Conservation (phyloP, 2,113 vertebrate genomes). For the Leptocoma aspasia region DNA sequence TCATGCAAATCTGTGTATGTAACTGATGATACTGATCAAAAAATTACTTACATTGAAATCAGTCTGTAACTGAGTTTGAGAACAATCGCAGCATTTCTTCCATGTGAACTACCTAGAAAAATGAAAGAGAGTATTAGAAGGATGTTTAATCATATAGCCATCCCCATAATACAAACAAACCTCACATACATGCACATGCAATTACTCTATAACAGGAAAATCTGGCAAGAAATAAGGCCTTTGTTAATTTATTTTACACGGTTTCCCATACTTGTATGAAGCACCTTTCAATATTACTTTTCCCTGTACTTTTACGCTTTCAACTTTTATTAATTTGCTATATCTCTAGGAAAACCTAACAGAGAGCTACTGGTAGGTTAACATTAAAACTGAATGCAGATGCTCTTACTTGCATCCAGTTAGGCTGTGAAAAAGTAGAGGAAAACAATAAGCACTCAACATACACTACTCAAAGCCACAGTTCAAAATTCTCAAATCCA, state of each 20-base stretch:
- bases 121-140: neutral
- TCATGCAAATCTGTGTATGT: neutral
- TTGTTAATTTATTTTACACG: neutral
- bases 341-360: neutral
- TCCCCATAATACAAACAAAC: neutral
- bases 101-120: neutral
- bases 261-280: neutral
- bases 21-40: neutral
- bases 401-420: neutral
- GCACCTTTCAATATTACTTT: neutral
- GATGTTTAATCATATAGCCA: neutral
- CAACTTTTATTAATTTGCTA: neutral
- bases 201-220: neutral
- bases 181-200: neutral
- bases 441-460: neutral
- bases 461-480: neutral
- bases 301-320: neutral
- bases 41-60: constrained; percentile 8
- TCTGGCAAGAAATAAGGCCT: neutral
- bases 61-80: neutral
- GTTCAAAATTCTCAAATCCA: neutral
- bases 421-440: neutral
- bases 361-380: neutral
- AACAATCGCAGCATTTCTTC: neutral
- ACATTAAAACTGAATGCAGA: neutral